Conservation (phyloP, 2,797 vertebrate genomes). For the Sarcoramphus papa region DNA sequence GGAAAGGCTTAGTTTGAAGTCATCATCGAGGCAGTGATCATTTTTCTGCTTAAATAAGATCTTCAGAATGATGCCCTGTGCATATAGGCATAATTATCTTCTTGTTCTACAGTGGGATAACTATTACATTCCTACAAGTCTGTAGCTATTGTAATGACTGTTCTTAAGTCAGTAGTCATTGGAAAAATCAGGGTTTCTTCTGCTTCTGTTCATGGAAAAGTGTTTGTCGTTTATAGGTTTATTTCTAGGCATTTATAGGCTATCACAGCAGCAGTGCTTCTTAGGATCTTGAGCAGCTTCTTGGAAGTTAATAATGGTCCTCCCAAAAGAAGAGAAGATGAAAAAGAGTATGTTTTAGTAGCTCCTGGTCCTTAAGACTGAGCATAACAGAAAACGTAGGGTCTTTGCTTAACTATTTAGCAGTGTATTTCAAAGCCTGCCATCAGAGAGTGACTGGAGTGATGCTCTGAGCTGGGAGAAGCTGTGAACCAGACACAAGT, state of each 20-base stretch:
- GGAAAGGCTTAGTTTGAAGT: neutral
- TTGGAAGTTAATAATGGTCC: neutral
- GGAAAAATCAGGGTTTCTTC: neutral
- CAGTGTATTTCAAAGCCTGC: neutral
- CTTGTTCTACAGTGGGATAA: neutral
- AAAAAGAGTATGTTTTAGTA: neutral
- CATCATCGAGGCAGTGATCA: rapidly evolving
- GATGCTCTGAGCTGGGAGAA: neutral
- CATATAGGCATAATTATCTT: neutral
- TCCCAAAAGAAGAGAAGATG: neutral
- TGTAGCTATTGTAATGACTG: neutral
- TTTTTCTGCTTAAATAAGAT: neutral
- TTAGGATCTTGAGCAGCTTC: neutral
- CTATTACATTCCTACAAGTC: neutral
- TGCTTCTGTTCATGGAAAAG: neutral
- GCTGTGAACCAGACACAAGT: neutral
- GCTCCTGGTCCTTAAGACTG: neutral
- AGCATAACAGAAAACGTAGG: neutral
- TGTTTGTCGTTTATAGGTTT: neutral
- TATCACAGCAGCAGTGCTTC: neutral
- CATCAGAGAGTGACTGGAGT: neutral
- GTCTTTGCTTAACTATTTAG: neutral
- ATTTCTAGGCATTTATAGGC: neutral
- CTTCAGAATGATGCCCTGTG: neutral
- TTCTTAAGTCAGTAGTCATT: neutral